Evolutionary conservation across 2,888 invertebrate genomes (phyloP).

Genomic region (Ryuthela nishihirai): DNA sequence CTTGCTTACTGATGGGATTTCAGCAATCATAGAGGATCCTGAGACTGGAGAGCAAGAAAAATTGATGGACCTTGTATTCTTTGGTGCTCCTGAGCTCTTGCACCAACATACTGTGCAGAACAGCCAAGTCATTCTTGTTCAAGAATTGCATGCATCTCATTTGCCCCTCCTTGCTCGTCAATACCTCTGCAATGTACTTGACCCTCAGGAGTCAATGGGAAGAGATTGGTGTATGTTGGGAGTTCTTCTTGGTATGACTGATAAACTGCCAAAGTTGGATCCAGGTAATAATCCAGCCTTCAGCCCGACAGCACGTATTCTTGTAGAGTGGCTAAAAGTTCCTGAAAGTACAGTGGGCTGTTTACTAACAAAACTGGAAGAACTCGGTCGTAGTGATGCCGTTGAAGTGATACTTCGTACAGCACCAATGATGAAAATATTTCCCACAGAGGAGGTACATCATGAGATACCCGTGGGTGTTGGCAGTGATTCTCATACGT

Average conservation of each 20-base stretch:
- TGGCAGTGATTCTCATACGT: conserved; percentile 30
- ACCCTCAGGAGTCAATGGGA: conserved; percentile 57
- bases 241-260: conserved; percentile 56
- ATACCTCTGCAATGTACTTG: conserved; percentile 53
- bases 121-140: conserved; percentile 54
- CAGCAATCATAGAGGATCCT: conserved; percentile 51
- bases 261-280: conserved; percentile 56
- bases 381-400: conserved; percentile 61
- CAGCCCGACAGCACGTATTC: conserved; percentile 47
- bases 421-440: conserved; percentile 54
- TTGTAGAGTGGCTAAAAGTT: conserved; percentile 55
- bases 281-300: conserved; percentile 42
- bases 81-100: conserved; percentile 56
- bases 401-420: conserved; percentile 59
- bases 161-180: conserved; percentile 60
- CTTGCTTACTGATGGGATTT: conserved; percentile 25
- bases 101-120: conserved; percentile 2
- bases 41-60: conserved; percentile 57
- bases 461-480: conserved; percentile 34
- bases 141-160: conserved; percentile 59
- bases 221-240: conserved; percentile 59
- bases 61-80: conserved; percentile 59
- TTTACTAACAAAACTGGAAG: conserved; percentile 58
- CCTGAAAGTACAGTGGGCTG: conserved; percentile 54
- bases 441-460: conserved; percentile 38